Base-by-base conservation (phyloP, 2,797 vertebrate genomes). In the Artibeus lituratus region DNA sequence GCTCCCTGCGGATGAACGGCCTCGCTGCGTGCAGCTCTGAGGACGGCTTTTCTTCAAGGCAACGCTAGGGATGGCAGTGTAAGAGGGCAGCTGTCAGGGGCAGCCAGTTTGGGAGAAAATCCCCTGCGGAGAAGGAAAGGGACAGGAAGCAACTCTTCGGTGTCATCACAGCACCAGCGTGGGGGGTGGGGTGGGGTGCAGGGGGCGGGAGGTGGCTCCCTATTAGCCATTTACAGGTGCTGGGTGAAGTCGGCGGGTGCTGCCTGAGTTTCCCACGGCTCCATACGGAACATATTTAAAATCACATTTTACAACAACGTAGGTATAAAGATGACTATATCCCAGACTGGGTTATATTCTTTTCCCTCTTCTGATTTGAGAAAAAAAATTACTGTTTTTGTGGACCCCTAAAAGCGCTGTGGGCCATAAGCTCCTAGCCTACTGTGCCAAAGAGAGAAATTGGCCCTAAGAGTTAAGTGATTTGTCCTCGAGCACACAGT, bases 111-210 rank as follows among this genome's bases (percentile, higher is more conserved):
- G 18, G 51, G 72, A 67, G 62, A 26, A 7, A 84, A 26, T 42
- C 77, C 6, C 5, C 4, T 0, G 5, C 35, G 10, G n/a, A 14
- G 7, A 78, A 10, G 35, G 24, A 11, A 21, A 29, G 22, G 39
- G 24, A 18, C 72, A 7, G 12, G 35, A 42, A 37, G 37, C 6
- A 0, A 16, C 5, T 0, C 55, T 15, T 18, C 0, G 3, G 69
- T 8, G 6, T 37, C 35, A 2, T 26, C 22, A 3, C 10, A 26
- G 51, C 9, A 18, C 35, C 49, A 11, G 57, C 8, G 7, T 1
- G 19, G 7, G 55, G 55, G 22, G 21, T 8, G 22, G 55, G 51
- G 49, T 2, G 49, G 49, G 18, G 55, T 9, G 55, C 3, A 5
- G 24, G 0, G 1, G 42, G 16, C 14, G 21, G 18, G 2, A 32